Percentiles rank a stretch among this genome's conserved stretches.
Conservation (phyloP, 2,888 invertebrate species). For the Andricus curvator region DNA sequence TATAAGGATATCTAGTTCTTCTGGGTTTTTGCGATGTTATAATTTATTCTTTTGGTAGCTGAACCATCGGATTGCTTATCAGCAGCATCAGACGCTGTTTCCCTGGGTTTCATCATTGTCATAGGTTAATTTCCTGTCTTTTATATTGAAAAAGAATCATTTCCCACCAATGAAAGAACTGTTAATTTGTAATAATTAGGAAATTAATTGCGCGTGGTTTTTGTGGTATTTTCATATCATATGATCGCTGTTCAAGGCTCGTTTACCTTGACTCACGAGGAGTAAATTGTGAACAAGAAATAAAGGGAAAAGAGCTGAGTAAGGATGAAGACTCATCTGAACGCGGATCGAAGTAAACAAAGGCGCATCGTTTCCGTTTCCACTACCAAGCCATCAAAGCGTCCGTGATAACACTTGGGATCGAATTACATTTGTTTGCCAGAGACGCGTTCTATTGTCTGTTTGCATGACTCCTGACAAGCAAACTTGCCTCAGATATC, state of each 20-base stretch:
- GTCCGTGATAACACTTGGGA: slow-evolving; percentile 31
- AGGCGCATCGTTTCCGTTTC: slow-evolving; percentile 31
- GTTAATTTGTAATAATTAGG: too few relatives aligned
- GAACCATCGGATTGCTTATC: too few relatives aligned
- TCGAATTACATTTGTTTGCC: slow-evolving; percentile 37
- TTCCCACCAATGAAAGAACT: too few relatives aligned
- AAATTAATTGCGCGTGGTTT: not conserved
- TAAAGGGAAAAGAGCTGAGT: slow-evolving; percentile 24
- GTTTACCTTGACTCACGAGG: not conserved
- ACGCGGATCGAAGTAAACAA: slow-evolving; percentile 24
- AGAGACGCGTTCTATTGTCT: slow-evolving; percentile 35
- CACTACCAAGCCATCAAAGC: slow-evolving; percentile 33
- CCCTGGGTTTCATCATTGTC: too few relatives aligned
- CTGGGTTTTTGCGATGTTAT: too few relatives aligned
- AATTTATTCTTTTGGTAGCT: too few relatives aligned
- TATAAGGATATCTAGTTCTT: too few relatives aligned
- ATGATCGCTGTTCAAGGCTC: not conserved
- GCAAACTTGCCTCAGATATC: slow-evolving; percentile 5
- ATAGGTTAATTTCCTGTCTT: too few relatives aligned
- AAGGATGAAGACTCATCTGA: slow-evolving; percentile 13
- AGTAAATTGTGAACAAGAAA: not conserved
- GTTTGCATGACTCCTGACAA: slow-evolving; percentile 35
- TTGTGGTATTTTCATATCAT: not conserved
- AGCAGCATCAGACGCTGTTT: too few relatives aligned
- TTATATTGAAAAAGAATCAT: too few relatives aligned